These are phyloP conservation scores for Nematostella vectensis DNA, from an alignment of 92 coral and sea anemone genomes.

Conservation along the genomic window DNA sequence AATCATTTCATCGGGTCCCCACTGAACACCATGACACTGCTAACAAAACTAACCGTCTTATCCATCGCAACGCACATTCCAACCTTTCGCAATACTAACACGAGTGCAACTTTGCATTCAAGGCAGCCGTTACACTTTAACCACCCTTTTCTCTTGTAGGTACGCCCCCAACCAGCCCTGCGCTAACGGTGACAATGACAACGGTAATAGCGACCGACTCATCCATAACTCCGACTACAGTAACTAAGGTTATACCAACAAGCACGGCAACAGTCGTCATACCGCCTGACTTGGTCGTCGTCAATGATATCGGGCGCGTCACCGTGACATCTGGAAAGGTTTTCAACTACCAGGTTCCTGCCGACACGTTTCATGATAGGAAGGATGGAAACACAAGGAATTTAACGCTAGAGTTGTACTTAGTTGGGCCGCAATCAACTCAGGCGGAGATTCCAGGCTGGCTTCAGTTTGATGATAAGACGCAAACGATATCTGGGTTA, in stretches of 20 bases:
- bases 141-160: conserved; percentile 36
- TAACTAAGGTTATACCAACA: conserved; percentile 20
- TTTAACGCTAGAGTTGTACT: conserved; percentile 33
- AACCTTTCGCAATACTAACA: too few species aligned
- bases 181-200: conserved; percentile 8
- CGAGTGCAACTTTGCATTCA: too few species aligned
- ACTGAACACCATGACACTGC: too few species aligned
- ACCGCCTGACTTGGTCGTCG: conserved; percentile 36
- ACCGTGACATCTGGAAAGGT: conserved; percentile 68
- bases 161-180: conserved; percentile 15
- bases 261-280: conserved; percentile 29
- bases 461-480: conserved; percentile 61
- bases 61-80: too few species aligned
- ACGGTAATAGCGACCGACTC: conserved; percentile 17
- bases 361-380: conserved; percentile 78
- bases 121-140: too few species aligned
- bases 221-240: conserved; percentile 9
- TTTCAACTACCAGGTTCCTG: conserved; percentile 47
- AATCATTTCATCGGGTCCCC: too few species aligned
- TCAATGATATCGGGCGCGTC: conserved; percentile 72
- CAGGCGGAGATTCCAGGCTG: conserved; percentile 41
- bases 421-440: conserved; percentile 10
- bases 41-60: too few species aligned
- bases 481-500: conserved; percentile 64
- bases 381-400: conserved; percentile 75